These are phyloP conservation scores for Laspeyria flexula DNA, from an alignment of 2,888 invertebrate species.

Conservation along the genomic window DNA sequence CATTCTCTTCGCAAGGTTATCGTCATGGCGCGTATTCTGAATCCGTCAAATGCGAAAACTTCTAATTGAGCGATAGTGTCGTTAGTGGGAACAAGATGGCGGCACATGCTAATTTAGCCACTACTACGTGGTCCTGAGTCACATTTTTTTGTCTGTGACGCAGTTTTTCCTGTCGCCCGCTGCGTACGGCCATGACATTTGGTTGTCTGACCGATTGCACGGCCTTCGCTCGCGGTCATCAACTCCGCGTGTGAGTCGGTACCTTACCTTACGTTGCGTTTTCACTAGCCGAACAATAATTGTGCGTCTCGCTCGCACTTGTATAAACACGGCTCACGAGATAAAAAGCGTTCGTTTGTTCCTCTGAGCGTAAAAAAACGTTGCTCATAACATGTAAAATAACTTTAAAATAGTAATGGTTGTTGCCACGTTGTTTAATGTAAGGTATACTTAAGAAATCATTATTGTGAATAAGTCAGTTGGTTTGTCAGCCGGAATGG, in stretches of 20 bases:
- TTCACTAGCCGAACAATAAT: conserved; percentile 59
- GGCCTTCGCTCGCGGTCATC: conserved; percentile 84
- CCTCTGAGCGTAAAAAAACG: conserved; percentile 44
- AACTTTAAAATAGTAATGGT: conserved; percentile 45
- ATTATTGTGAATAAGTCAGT: conserved; percentile 42
- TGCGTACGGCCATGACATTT: conserved; percentile 82
- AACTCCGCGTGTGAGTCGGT: conserved; percentile 74
- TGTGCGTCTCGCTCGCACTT: conserved; percentile 54
- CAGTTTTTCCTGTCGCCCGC: conserved; percentile 72
- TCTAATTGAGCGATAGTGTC: conserved; percentile 39
- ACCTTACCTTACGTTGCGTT: conserved; percentile 66
- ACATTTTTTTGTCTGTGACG: conserved; percentile 81
- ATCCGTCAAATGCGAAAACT: conserved; percentile 52
- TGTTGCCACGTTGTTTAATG: conserved; percentile 47
- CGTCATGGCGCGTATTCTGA: conserved; percentile 49
- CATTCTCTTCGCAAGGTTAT: conserved; percentile 72
- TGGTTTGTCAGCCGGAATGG: conserved; percentile 46
- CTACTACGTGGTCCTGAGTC: conserved; percentile 59
- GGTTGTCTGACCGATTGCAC: conserved; percentile 83
- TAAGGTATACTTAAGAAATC: conserved; percentile 50
- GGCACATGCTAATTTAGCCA: conserved; percentile 46
- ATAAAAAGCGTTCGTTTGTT: conserved; percentile 54
- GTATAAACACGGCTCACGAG: conserved; percentile 44
- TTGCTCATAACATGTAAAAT: conserved; percentile 49
- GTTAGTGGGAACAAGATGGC: conserved; percentile 44